These are phyloP conservation scores for Menura novaehollandiae DNA, from an alignment of 2,113 vertebrate species.

Conservation along the genomic window DNA sequence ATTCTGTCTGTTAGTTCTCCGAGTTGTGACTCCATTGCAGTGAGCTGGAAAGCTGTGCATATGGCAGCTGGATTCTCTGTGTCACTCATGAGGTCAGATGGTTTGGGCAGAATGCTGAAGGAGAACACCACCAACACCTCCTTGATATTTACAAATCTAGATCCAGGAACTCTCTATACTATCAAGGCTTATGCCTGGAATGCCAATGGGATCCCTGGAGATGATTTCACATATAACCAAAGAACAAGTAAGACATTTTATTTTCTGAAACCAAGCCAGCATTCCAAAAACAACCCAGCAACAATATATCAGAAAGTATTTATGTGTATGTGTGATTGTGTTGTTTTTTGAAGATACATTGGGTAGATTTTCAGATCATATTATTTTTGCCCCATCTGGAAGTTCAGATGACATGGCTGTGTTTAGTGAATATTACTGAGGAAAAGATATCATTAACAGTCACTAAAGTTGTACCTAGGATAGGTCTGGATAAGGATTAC, in stretches of 20 bases:
- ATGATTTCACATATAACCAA: constrained; percentile 81
- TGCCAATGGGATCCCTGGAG: constrained; percentile 77
- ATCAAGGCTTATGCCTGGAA: constrained; percentile 86
- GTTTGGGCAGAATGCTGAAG: constrained; percentile 74
- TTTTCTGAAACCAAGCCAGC: not conserved
- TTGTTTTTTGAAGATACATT: not conserved
- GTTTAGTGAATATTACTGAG: not conserved
- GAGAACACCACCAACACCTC: constrained; percentile 79
- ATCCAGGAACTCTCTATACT: constrained; percentile 82
- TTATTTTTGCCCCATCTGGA: not conserved
- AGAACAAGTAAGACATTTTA: constrained; percentile 83
- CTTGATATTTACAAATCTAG: constrained; percentile 74
- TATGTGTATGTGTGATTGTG: not conserved
- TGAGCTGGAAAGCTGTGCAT: constrained; percentile 79
- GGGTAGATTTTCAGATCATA: not conserved
- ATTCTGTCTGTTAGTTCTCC: constrained; percentile 74
- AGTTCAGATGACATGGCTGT: not conserved
- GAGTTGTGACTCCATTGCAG: constrained; percentile 71
- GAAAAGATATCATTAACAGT: not conserved
- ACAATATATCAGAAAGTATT: not conserved
- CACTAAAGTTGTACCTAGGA: not conserved
- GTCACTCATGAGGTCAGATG: constrained; percentile 78
- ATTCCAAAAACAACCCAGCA: not conserved
- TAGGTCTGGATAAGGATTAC: not conserved
- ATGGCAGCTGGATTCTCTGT: constrained; percentile 81